Base-by-base conservation (phyloP, 2,113 vertebrate genomes). In the Emydura subglobosa region DNA sequence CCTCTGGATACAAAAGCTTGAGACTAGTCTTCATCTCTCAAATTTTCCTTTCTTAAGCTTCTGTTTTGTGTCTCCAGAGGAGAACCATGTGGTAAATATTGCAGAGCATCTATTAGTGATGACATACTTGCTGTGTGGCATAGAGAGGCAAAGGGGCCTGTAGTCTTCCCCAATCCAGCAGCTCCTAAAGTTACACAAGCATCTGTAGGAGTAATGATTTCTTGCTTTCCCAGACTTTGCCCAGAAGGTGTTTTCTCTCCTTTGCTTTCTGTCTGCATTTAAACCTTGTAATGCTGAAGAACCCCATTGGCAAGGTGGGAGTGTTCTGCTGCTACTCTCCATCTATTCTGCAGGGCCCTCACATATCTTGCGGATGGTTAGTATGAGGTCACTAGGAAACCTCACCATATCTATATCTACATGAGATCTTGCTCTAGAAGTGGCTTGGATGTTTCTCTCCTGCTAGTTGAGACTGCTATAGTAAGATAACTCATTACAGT, bases 1-100 rank as follows among this genome's bases (percentile, higher is more conserved):
- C 50, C 93, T 90, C 78, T 14, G 49, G 95, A 92, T 93, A 49
- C 74, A 16, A 54, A 93, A 95, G 88, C 5, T 4, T 91, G 96
- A 94, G 94, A 93, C 87, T 93, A 88, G 91, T 80, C 1, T 91
- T 97, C 97, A 95, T 97, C 95, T 96, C 93, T 95, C 93, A 84
- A 59, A 95, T 95, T 95, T 96, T 89, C 91, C 95, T 96, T 96
- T 96, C 83, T 95, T 95, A 91, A 94, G 96, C 95, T 97, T 97
- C 94, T 94, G 88, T 94, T 96, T 93, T 93, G 79, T 94, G 96
- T 95, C 50, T 87, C 0, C 29, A 87, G 72, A 91, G 94, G 94
- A 74, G 76, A 55, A 93, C 88, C 92, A 76, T 1, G 4, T 92
- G 91, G 92, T 0, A 0, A 93, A 94, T 39, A 94, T 51, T 13